Percentiles rank a stretch among this genome's conserved stretches.
phyloP scores from a whole-genome alignment of 92 coral and sea anemone species.

The Phenganax stokvisi region DNA sequence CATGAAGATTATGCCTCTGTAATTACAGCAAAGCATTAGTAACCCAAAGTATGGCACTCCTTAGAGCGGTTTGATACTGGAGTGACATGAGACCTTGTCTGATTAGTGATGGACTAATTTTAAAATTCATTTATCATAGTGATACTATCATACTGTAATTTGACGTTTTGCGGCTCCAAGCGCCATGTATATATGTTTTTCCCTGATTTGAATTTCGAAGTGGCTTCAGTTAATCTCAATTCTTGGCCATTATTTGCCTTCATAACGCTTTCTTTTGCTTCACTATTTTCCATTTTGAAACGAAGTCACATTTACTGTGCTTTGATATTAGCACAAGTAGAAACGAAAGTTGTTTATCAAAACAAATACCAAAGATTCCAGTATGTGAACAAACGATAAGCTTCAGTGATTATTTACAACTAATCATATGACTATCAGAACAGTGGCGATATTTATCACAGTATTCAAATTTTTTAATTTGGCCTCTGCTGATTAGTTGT shows the following conservation, averaged over 20 bases:
- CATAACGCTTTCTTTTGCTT: neutral
- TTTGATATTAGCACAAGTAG: too few species aligned
- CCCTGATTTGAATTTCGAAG: conserved; percentile 14
- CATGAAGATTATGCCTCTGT: conserved; percentile 72
- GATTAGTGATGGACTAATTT: too few species aligned
- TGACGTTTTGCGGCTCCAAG: neutral
- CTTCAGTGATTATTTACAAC: too few species aligned
- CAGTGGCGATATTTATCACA: too few species aligned
- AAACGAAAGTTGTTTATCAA: too few species aligned
- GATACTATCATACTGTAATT: conserved; percentile 3
- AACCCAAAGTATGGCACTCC: too few species aligned
- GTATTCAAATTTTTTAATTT: too few species aligned
- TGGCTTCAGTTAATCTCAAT: conserved; percentile 15
- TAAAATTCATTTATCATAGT: neutral
- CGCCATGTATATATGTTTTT: conserved; percentile 3
- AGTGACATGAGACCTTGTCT: neutral
- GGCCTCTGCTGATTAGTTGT: too few species aligned
- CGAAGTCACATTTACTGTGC: too few species aligned
- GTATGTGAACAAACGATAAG: too few species aligned
- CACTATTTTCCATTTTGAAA: neutral
- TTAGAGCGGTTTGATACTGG: neutral
- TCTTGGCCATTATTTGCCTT: neutral
- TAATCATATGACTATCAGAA: too few species aligned
- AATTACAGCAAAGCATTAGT: neutral
- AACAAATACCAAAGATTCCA: too few species aligned